Evolutionary conservation across 2,113 vertebrate species (phyloP), one percentile per base, ranked within the genome.

Genomic region (Polypterus bichir): DNA sequence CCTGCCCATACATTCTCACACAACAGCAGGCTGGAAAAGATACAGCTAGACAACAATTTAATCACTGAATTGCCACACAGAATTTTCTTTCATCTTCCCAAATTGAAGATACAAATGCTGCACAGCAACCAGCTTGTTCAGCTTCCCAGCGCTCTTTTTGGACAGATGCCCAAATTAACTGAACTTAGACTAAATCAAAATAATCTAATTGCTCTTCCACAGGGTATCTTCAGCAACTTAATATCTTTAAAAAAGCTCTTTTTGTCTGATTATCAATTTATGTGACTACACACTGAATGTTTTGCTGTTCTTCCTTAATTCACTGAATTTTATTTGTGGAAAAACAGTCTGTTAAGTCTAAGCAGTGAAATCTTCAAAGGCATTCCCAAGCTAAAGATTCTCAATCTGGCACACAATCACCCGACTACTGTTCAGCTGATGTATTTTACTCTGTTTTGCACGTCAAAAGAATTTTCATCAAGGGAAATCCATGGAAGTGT

Each of bases 401-500:
- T 91, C 49, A 83, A 59, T 44, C 75, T 88, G 3, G 59, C 62
- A 48, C 51, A 69, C 7, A 86, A 91, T 11, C 11, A 68, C 1
- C 79, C 87, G 2, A 65, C 70, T 53, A 79, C 2, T 0, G 60
- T 88, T 58, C 82, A 5, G 51, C 0, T 3, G 71, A 77, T 10
- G 66, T 84, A 48, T 80, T 86, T 61, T 53, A 79, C 2, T 49
- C 69, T 44, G 62, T 83, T 46, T 52, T 52, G 4, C 78, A 79
- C 54, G 77, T 92, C 7, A 70, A 0, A 44, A 78, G 76, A 2
- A 53, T 88, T 11, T 66, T 76, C 63, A 79, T 93, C 3, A 76
- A 69, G 10, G 62, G 68, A 9, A 94, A 93, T 54, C 79, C 82
- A 0, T 92, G 89, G 89, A 61, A 57, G 9, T 93, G 91, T 73